Evolutionary conservation across 2,113 vertebrate species (phyloP), one percentile per base, ranked within the genome.

Genomic region (Planiliza haematocheilus): DNA sequence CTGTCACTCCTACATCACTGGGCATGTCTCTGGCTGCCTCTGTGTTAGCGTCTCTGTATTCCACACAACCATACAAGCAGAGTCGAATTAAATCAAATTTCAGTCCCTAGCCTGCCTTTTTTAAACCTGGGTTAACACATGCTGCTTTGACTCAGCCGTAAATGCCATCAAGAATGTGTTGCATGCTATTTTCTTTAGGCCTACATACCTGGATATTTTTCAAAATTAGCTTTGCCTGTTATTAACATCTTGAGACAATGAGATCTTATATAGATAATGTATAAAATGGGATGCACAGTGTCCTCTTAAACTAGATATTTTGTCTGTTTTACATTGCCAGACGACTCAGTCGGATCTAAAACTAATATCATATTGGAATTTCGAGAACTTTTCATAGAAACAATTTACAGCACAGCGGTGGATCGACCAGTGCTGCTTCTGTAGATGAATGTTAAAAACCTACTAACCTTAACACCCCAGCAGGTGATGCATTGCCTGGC

Each of bases 371-470:
- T 20, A 45, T 36, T 9, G 39, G 50, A 16, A 30, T 20, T 30
- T 30, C 24, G 2, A 9, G 21, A 20, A 20, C 49, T 53, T 68
- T 80, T 71, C 45, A 65, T 39, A 4, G 63, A 38, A 6, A 45
- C 60, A 10, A 63, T 72, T 82, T 56, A 21, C 14, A 69, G 43
- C 37, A 52, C 42, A 34, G 51, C 39, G 57, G 56, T 50, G 30
- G 59, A 68, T 38, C 48, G 48, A 64, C 53, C 37, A 2, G 43
- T 50, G 71, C 81, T 67, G 53, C 58, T 42, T 77, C 66, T 70
- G 34, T 46, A 70, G 70, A 77, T 87, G 51, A 87, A 87, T 88
- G 70, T 70, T 82, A 57, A 84, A 86, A 82, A 38, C 49, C 24
- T 60, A 41, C 77, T 78, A 53, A 48, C 69, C 56, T 63, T 51